Conservation (phyloP, 2,888 invertebrate species). For the Acrocyrtus sp. region DNA sequence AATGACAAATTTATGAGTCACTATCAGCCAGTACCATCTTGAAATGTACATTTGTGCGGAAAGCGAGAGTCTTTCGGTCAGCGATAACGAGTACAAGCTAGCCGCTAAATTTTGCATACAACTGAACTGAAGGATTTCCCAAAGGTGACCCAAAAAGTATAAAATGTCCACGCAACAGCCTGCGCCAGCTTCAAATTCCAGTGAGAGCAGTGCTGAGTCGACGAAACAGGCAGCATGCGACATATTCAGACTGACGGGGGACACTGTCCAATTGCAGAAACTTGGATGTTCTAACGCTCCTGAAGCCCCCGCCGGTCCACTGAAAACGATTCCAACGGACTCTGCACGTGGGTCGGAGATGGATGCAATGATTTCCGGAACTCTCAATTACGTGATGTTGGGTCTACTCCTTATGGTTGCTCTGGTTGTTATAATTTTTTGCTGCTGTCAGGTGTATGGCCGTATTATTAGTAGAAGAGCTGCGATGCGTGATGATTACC, state of each 20-base stretch:
- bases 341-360: not conserved
- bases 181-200: too few species aligned
- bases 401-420: slow-evolving; percentile 7
- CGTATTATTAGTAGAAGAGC: not conserved
- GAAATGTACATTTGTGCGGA: too few species aligned
- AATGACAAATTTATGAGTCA: too few species aligned
- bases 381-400: not conserved
- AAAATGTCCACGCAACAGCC: too few species aligned
- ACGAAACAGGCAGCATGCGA: slow-evolving; percentile 6
- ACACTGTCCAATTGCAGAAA: slow-evolving; percentile 13
- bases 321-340: slow-evolving; percentile 17
- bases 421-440: not conserved
- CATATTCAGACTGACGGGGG: slow-evolving; percentile 7
- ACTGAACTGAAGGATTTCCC: too few species aligned
- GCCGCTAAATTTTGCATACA: too few species aligned
- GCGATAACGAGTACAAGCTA: too few species aligned
- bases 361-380: slow-evolving; percentile 6
- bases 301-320: not conserved
- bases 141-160: too few species aligned
- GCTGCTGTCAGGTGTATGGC: slow-evolving; percentile 26
- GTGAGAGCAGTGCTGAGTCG: too few species aligned
- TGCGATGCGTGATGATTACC: not conserved
- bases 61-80: too few species aligned
- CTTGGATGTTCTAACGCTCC: slow-evolving; percentile 28
- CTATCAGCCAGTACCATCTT: too few species aligned